A percentile compares a stretch with the other conserved stretches of the same genome.
Conservation (phyloP, 2,797 vertebrate genomes). For the Cirrhinus molitorella region DNA sequence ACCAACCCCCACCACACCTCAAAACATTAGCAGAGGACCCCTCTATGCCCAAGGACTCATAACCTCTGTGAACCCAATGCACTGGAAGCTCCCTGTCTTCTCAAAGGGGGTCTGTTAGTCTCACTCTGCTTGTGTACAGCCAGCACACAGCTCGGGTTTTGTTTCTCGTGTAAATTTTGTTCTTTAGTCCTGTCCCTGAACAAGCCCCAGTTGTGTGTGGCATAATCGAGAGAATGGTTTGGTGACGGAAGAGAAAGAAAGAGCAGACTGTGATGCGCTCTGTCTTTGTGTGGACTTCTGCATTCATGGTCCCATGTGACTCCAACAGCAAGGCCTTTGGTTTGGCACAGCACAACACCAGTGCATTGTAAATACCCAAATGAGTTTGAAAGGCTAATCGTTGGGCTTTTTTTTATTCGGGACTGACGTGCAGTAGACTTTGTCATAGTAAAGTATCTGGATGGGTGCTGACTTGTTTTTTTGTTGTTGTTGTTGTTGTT, state of each 20-base stretch:
- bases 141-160: conserved; percentile 59
- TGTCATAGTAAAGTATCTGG: conserved; percentile 18
- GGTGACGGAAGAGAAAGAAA: conserved; percentile 49
- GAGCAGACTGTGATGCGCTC: conserved; percentile 54
- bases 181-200: conserved; percentile 56
- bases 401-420: conserved; percentile 56
- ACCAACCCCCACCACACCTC: conserved; percentile 51
- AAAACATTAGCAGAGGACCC: conserved; percentile 57
- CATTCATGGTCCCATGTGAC: conserved; percentile 59
- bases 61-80: conserved; percentile 54
- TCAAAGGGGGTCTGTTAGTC: conserved; percentile 58
- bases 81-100: conserved; percentile 49
- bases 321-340: conserved; percentile 55
- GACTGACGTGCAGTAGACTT: conserved; percentile 41
- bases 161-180: conserved; percentile 68
- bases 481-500: no score
- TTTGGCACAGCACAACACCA: conserved; percentile 41
- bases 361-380: conserved; percentile 51
- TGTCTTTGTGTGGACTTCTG: conserved; percentile 55
- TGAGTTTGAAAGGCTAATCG: conserved; percentile 51
- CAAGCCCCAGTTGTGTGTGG: conserved; percentile 53
- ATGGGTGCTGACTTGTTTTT: neutral
- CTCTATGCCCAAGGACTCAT: conserved; percentile 49
- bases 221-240: conserved; percentile 27
- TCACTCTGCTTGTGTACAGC: conserved; percentile 53